Evolutionary conservation across 1,140 invertebrate species (phyloP).

Genomic region (Nilaparvata lugens): DNA sequence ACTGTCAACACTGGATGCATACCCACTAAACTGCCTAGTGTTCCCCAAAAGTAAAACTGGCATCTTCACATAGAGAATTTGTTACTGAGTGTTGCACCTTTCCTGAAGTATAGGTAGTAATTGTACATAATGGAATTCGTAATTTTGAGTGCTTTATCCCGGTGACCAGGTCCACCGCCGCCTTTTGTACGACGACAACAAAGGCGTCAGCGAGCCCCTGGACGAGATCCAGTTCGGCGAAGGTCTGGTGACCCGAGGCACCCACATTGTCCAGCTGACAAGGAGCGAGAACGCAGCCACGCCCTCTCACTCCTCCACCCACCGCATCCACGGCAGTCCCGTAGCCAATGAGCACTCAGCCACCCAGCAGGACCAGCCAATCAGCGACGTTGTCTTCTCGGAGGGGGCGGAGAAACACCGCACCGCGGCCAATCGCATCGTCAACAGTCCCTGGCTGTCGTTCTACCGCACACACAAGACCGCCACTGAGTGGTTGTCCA

Average conservation of each 20-base stretch:
- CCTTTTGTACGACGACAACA: conserved; percentile 45
- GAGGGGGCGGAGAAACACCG: neutral
- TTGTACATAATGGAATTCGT: too few relatives aligned
- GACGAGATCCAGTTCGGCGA: conserved; percentile 42
- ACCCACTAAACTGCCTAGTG: too few relatives aligned
- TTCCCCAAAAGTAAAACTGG: too few relatives aligned
- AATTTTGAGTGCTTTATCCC: too few relatives aligned
- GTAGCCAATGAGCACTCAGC: neutral
- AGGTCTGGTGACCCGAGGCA: conserved; percentile 26
- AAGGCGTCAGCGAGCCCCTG: conserved; percentile 49
- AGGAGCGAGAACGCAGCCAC: conserved; percentile 13
- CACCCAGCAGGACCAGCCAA: neutral
- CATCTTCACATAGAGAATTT: too few relatives aligned
- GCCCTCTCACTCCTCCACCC: conserved; percentile 37
- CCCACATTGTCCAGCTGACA: conserved; percentile 23
- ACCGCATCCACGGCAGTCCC: conserved; percentile 32
- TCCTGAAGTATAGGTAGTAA: too few relatives aligned
- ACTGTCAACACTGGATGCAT: too few relatives aligned
- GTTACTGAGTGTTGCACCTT: too few relatives aligned
- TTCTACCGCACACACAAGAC: neutral
- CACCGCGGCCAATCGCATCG: neutral
- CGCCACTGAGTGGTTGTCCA: too few relatives aligned
- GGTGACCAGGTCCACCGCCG: conserved; percentile 26
- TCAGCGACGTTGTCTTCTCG: neutral
- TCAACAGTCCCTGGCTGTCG: neutral